Base-by-base conservation (phyloP, 2,888 invertebrate species). In the Pyrochroa serraticornis region DNA sequence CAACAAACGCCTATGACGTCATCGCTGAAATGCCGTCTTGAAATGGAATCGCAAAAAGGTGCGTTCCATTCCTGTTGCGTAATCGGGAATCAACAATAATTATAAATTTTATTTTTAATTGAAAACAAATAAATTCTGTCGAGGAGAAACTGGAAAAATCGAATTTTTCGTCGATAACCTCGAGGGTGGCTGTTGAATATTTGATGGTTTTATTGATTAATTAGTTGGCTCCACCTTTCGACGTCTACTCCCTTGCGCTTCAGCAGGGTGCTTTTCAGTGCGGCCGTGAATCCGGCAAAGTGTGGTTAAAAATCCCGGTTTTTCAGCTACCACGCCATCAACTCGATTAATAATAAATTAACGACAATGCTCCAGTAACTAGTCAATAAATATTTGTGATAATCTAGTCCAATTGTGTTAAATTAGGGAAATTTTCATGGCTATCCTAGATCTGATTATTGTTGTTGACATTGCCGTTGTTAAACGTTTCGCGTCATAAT, bases 261-360 rank as follows among this genome's bases (percentile, higher is more conserved):
- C 38, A 13, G 10, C 22, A 42, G 55, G 55, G 35, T 55, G 48
- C 43, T 48, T 39, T 55, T 41, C 55, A 55, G 55, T 55, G 33
- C 48, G 48, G 32, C 48, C 55, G 48, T 55, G 55, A 55, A 55
- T 41, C 22, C 48, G 38, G 53, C 47, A 39, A 53, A 53, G 53
- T 36, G 38, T 53, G 53, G 33, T 47, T 14, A 35, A 50, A 39
- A 43, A 22, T 50, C 43, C 50, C 35, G 50, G 43, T 32, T 35
- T 34, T 10, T 35, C 45, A 36, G 36, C 5, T 35, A 32, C 44
- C 44, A 34, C 33, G 34, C 44, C 31, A 43, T 43, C 44, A 13
- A 33, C 44, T 33, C 30, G 13, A 30, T 34, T 14, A 38, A 33
- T 39, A 2, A 22, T 30, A 38, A 13, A 43, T 33, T 50, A 14